Evolutionary conservation across 2,888 invertebrate genomes (phyloP).

Genomic region (Leucania comma): DNA sequence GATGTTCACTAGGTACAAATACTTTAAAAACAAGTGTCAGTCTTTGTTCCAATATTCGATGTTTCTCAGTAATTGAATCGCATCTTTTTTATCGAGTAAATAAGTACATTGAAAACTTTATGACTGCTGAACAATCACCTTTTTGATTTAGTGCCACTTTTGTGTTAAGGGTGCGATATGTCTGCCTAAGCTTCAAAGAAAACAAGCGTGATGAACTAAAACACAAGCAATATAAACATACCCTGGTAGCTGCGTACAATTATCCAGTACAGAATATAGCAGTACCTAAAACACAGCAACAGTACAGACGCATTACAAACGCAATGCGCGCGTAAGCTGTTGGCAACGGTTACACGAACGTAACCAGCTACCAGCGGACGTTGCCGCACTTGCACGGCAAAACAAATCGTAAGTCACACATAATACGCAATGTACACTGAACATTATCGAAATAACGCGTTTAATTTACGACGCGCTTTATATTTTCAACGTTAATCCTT

Average conservation of each 20-base stretch:
- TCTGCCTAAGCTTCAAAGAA: no score
- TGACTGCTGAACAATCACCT: no score
- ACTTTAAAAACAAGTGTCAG: no score
- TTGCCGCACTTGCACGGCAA: slow-evolving; percentile 41
- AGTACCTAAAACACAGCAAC: slow-evolving; percentile 15
- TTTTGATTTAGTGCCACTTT: no score
- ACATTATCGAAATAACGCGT: slow-evolving; percentile 73
- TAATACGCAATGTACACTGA: slow-evolving; percentile 59
- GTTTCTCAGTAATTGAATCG: no score
- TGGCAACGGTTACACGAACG: slow-evolving; percentile 39
- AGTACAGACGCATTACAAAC: slow-evolving; percentile 34
- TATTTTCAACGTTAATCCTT: slow-evolving; percentile 68
- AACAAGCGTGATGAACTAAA: background rate
- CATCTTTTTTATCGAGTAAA: no score
- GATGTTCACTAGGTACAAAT: no score
- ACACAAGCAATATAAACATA: background rate
- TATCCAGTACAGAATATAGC: slow-evolving; percentile 21
- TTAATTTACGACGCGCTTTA: slow-evolving; percentile 75
- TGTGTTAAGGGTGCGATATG: no score
- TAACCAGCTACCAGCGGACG: slow-evolving; percentile 40
- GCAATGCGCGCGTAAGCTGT: slow-evolving; percentile 34
- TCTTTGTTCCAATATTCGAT: no score
- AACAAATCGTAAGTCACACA: slow-evolving; percentile 60
- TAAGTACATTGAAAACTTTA: no score
- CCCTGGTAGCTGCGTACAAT: slow-evolving; percentile 10